A percentile compares a stretch with the other conserved stretches of the same genome.
Conservation (phyloP, 2,113 vertebrate species). For the Neotoma lepida region DNA sequence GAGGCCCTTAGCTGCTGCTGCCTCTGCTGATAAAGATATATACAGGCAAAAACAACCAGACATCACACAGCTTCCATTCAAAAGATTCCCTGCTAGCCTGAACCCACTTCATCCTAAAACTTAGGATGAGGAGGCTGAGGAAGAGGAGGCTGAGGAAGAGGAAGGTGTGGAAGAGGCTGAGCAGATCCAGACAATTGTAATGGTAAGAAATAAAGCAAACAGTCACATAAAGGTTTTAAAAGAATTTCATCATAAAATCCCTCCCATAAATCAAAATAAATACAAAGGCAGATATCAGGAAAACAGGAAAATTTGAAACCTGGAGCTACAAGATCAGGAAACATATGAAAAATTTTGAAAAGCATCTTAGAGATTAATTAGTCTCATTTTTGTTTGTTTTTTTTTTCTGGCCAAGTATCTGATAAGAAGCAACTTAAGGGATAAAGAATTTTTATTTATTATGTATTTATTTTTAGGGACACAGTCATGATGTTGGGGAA, state of each 20-base stretch:
- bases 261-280: slow-evolving; percentile 15
- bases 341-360: neutral
- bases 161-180: too few species aligned
- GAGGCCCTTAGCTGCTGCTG: neutral
- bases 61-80: neutral
- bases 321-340: neutral
- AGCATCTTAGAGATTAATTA: neutral
- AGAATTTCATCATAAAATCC: neutral
- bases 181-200: too few species aligned
- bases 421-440: neutral
- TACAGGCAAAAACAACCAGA: neutral
- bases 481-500: neutral
- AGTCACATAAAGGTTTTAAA: neutral
- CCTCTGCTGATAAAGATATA: neutral
- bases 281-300: neutral
- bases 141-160: neutral
- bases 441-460: too few species aligned
- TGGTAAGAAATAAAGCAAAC: neutral
- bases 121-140: neutral
- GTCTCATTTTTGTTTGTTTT: neutral
- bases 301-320: neutral
- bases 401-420: neutral
- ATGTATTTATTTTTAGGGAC: neutral
- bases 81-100: neutral
- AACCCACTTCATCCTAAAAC: neutral